Evolutionary conservation across 37 sponge, comb jelly and placozoan species (phyloP).

Genomic region (Ephydatia muelleri): DNA sequence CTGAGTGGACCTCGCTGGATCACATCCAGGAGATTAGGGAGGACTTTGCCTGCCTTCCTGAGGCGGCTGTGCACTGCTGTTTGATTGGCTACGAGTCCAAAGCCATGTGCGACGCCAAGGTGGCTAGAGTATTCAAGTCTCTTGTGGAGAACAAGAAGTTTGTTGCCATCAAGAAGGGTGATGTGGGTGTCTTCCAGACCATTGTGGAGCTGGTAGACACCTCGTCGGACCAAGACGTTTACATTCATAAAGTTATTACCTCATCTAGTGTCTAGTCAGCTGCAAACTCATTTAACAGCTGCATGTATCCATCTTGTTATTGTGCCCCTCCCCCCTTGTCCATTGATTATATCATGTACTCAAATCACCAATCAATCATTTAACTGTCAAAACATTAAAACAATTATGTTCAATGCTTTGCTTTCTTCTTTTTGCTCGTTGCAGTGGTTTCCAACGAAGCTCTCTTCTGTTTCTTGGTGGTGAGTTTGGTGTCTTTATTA

Average conservation of each 20-base stretch:
- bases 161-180: neutral
- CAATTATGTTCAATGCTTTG: neutral
- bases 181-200: neutral
- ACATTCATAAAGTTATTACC: constrained; percentile 9
- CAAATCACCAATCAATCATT: neutral
- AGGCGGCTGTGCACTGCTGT: constrained; percentile 39
- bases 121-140: neutral
- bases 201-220: constrained; percentile 50
- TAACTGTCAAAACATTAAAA: neutral
- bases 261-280: neutral
- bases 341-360: neutral
- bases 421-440: neutral
- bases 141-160: constrained; percentile 3
- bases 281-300: neutral
- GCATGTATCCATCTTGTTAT: neutral
- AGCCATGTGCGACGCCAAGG: neutral
- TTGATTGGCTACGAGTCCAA: constrained; percentile 14
- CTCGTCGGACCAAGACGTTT: constrained; percentile 7
- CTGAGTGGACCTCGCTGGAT: neutral
- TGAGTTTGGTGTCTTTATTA: neutral
- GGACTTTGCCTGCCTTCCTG: constrained; percentile 31
- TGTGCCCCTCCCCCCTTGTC: too few relatives aligned
- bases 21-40: neutral
- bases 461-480: neutral
- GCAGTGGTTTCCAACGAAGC: neutral